A percentile compares a stretch with the other conserved stretches of the same genome.
Evolutionary conservation across 2,113 vertebrate genomes (phyloP).

Genomic region (Emydura subglobosa): DNA sequence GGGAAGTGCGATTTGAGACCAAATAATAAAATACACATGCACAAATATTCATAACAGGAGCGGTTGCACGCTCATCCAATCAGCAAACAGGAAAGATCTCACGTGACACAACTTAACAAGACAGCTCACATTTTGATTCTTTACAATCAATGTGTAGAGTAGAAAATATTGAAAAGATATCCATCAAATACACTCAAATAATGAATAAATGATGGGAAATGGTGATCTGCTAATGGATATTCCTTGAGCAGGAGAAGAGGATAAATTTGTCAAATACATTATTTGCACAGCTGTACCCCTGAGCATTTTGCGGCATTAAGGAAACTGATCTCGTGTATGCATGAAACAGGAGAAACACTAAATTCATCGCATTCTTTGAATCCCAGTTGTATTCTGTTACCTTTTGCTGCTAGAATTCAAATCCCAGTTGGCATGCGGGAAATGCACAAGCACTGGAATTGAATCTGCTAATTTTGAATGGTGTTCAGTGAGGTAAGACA

Average conservation of each 20-base stretch:
- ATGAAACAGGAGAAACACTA: background rate
- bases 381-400: fast-evolving
- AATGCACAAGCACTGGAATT: background rate
- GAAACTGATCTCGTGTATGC: background rate
- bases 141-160: background rate
- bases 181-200: slow-evolving; percentile 33
- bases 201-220: slow-evolving; percentile 1
- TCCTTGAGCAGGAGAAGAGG: slow-evolving; percentile 49
- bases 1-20: background rate
- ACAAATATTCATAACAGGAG: background rate
- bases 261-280: slow-evolving; percentile 37
- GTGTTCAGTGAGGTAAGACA: fast-evolving
- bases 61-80: background rate
- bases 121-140: background rate
- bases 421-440: fast-evolving
- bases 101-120: background rate
- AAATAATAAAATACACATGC: background rate
- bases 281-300: slow-evolving; percentile 51
- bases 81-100: fast-evolving
- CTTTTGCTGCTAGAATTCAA: background rate
- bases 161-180: slow-evolving; percentile 21
- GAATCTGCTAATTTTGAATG: background rate
- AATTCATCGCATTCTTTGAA: background rate
- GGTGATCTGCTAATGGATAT: background rate
- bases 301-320: background rate